Conservation (phyloP, 1,140 invertebrate genomes). For the Zaprionus inermis region DNA sequence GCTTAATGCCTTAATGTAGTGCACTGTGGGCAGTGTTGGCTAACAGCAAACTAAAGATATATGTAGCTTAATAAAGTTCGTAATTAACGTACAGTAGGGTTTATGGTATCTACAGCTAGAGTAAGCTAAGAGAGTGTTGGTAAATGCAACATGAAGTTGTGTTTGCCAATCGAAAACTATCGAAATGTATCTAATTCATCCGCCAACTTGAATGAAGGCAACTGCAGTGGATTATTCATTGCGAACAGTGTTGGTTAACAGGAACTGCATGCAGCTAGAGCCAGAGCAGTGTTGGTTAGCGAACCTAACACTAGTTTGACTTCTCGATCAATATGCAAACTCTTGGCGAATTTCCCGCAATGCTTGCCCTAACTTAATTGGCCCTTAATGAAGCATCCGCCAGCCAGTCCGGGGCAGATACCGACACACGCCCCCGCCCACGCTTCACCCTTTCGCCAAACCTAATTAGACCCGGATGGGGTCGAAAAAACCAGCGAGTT, state of each 20-base stretch:
- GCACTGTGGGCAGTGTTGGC: too few relatives aligned
- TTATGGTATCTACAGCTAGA: too few relatives aligned
- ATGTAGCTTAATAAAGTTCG: too few relatives aligned
- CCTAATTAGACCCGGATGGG: slow-evolving; percentile 3
- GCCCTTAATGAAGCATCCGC: background rate
- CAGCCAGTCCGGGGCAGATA: background rate
- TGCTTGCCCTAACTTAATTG: background rate
- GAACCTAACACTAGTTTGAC: background rate
- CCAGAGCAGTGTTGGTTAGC: background rate
- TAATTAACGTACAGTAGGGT: too few relatives aligned
- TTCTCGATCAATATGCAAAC: background rate
- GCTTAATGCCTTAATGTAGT: too few relatives aligned
- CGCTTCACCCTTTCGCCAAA: slow-evolving; percentile 2
- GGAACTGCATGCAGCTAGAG: background rate
- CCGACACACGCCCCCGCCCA: background rate
- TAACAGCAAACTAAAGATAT: background rate
- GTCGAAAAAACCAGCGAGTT: slow-evolving; percentile 1
- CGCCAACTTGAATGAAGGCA: too few relatives aligned
- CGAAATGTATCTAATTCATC: too few relatives aligned
- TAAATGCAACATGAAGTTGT: background rate
- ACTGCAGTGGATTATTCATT: background rate
- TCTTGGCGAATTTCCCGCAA: background rate
- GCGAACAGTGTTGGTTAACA: background rate
- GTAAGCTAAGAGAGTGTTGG: too few relatives aligned
- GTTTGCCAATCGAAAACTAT: background rate